Percentiles rank a stretch among this genome's conserved stretches.
Conservation (phyloP, 2,113 vertebrate species). For the Hydropotes inermis region DNA sequence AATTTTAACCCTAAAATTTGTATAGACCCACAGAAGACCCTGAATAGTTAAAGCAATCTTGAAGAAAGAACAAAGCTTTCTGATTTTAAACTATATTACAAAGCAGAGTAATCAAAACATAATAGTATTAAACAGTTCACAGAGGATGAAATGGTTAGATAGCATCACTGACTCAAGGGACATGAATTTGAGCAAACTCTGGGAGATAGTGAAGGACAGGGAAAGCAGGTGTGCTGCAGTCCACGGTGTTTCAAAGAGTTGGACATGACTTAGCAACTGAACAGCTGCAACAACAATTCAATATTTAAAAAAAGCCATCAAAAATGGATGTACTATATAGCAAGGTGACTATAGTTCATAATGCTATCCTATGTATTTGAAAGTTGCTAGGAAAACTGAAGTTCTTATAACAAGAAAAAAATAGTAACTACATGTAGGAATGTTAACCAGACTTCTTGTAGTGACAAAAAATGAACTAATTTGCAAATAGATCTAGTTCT, state of each 20-base stretch:
- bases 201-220: not conserved
- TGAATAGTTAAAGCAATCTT: not conserved
- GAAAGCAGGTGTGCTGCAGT: not conserved
- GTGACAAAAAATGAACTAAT: not conserved
- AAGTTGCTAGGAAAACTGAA: not conserved
- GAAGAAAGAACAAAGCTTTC: not conserved
- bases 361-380: not conserved
- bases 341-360: not conserved
- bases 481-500: not conserved
- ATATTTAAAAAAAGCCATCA: not conserved
- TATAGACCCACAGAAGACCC: not conserved
- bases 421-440: not conserved
- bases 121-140: not conserved
- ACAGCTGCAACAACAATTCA: not conserved
- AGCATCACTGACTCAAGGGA: not conserved
- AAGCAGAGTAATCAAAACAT: not conserved
- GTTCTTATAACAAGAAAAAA: not conserved
- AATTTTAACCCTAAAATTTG: not conserved
- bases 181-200: not conserved
- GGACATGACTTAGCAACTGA: rapidly evolving
- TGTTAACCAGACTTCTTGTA: not conserved
- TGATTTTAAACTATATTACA: not conserved
- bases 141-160: not conserved
- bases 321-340: not conserved
- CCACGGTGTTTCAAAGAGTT: not conserved